Percentiles rank a stretch among this genome's conserved stretches.
Conservation (phyloP, 1,140 invertebrate genomes). For the Tribolium castaneum region DNA sequence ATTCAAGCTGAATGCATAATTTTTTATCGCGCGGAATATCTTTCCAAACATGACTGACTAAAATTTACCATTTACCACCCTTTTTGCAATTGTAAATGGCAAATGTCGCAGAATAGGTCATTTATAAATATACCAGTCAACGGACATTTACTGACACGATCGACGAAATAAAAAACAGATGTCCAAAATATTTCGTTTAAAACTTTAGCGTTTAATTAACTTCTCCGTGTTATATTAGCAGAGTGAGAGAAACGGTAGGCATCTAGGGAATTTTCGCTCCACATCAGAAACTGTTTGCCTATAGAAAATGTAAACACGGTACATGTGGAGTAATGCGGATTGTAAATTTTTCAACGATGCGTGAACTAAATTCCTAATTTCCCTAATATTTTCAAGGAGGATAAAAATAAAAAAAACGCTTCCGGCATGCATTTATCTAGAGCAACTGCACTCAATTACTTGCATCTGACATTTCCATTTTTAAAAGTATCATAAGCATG, state of each 20-base stretch:
- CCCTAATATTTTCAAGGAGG: background rate
- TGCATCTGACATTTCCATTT: background rate
- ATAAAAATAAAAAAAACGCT: too few species aligned
- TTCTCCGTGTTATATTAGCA: background rate
- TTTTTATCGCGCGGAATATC: background rate
- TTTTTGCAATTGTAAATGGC: too few species aligned
- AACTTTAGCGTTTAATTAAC: background rate
- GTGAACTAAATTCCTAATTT: background rate
- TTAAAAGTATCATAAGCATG: background rate
- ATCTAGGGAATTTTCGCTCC: background rate
- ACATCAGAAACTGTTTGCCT: background rate
- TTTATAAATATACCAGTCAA: too few species aligned
- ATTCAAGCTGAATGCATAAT: slow-evolving; percentile 5
- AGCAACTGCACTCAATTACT: too few species aligned
- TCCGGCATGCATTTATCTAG: background rate
- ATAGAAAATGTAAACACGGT: background rate
- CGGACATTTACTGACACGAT: too few species aligned
- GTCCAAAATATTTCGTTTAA: background rate
- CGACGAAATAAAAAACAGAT: background rate
- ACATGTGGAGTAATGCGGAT: background rate
- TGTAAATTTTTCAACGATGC: background rate
- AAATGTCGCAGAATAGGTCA: too few species aligned
- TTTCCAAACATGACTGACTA: background rate
- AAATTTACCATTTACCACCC: too few species aligned
- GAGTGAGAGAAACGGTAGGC: background rate